Base-by-base conservation (phyloP, 2,888 invertebrate genomes). In the Troides aeacus region DNA sequence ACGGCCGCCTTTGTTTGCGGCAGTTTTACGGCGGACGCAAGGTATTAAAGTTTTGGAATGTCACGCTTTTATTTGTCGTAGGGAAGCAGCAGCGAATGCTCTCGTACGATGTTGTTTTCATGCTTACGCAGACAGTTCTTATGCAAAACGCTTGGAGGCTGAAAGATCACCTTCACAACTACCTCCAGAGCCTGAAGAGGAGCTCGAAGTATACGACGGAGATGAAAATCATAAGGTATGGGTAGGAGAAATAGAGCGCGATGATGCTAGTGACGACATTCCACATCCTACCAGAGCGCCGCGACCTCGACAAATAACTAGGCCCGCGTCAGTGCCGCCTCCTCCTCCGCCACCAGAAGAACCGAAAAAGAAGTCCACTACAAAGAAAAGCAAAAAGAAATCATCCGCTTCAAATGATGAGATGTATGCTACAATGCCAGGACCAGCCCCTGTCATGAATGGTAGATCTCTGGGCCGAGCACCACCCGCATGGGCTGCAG, bases 11-110 rank as follows among this genome's bases (percentile, higher is more conserved):
- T 94, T 99, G 73, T 98, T 99, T 88, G 99, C 99, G 59, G 99
- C 99, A 78, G 99, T 99, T 73, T 93, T 99, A 78, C 95, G 99
- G 64, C 95, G 99, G 75, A 99, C 99, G 62, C 97, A 97, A 64
- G 99, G 99, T 67, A 99, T 99, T 78, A 99, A 99, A 90, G 99
- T 99, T 69, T 94, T 99, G 74, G 99, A 99, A 92, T 99, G 99
- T 93, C 99, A 99, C 92, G 98, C 99, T 74, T 99, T 99, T 90
- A 98, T 99, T 82, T 98, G 99, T 90, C 97, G 98, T 79, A 95
- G 98, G 70, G 98, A 98, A 87, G 97, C 98, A 84, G 99, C 99
- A 62, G 99, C 99, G 74, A 98, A 99, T 89, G 99, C 99, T 78
- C 94, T 99, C 82, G 99, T 99, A 74, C 94, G 98, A 79, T 98